Evolutionary conservation across 2,113 vertebrate genomes (phyloP).

Genomic region (Pipa parva): DNA sequence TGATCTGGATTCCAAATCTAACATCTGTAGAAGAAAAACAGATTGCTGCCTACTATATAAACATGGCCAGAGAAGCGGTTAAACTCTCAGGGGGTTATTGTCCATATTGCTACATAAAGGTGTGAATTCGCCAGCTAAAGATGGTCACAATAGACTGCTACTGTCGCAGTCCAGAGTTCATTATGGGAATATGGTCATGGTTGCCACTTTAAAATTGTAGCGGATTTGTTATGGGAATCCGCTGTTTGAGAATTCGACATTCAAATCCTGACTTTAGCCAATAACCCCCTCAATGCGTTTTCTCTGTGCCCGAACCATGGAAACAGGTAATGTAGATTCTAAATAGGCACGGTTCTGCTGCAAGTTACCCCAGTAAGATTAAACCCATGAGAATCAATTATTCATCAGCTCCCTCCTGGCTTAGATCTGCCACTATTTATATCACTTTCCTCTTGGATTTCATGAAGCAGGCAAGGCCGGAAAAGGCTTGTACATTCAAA

Average conservation of each 20-base stretch:
- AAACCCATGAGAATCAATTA: conserved; percentile 16
- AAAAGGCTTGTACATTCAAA: background rate
- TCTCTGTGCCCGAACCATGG: background rate
- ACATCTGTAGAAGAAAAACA: too few species aligned
- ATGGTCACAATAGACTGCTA: background rate
- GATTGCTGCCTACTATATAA: too few species aligned
- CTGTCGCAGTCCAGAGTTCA: too few species aligned
- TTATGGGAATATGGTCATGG: too few species aligned
- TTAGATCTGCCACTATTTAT: conserved; percentile 22
- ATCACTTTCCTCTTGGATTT: conserved; percentile 13
- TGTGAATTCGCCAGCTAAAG: too few species aligned
- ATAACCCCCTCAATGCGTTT: background rate
- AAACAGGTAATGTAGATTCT: background rate
- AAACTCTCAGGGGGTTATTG: too few species aligned
- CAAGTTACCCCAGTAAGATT: background rate
- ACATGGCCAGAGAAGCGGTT: too few species aligned
- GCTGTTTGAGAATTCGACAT: too few species aligned
- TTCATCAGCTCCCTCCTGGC: conserved; percentile 25
- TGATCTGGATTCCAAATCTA: too few species aligned
- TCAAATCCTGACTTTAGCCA: background rate
- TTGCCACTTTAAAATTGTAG: too few species aligned
- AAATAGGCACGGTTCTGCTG: conserved; percentile 23
- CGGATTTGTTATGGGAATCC: too few species aligned
- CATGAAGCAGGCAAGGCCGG: background rate
- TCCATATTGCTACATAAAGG: too few species aligned